Percentiles rank a stretch among this genome's conserved stretches.
Evolutionary conservation across 2,888 invertebrate genomes (phyloP).

Genomic region (Philopedon plagiatum): DNA sequence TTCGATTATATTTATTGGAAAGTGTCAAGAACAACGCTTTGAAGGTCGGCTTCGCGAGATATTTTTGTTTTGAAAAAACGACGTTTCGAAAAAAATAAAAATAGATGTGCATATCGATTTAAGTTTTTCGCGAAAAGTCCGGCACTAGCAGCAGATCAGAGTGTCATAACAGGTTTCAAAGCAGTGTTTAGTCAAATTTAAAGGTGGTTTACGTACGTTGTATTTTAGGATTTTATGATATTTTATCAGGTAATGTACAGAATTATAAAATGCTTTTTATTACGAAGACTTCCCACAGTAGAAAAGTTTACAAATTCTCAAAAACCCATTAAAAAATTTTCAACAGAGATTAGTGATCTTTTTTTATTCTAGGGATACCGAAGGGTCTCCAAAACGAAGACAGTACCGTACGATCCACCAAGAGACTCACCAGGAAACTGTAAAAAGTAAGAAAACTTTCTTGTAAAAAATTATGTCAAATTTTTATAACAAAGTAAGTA

Average conservation of each 20-base stretch:
- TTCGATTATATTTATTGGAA: constrained; percentile 12
- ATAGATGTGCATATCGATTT: constrained; percentile 48
- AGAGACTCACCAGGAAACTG: constrained; percentile 69
- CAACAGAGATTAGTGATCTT: too few species aligned
- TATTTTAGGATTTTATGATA: too few species aligned
- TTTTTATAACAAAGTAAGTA: too few species aligned
- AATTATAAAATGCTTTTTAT: too few species aligned
- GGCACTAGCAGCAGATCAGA: background rate
- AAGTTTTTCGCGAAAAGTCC: constrained; percentile 17
- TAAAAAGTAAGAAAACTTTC: constrained; percentile 67
- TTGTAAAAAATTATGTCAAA: background rate
- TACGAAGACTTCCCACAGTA: too few species aligned
- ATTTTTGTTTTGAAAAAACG: constrained; percentile 40
- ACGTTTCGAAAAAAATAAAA: constrained; percentile 40
- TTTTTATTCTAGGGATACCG: constrained; percentile 73
- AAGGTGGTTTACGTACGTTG: too few species aligned
- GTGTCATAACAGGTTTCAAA: background rate
- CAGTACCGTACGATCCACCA: constrained; percentile 67
- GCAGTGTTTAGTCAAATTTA: too few species aligned
- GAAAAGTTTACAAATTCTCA: too few species aligned
- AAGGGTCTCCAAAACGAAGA: constrained; percentile 74
- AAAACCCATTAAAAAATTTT: too few species aligned
- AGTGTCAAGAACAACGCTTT: constrained; percentile 1
- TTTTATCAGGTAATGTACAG: too few species aligned
- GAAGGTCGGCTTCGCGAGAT: constrained; percentile 7